These are phyloP conservation scores for Gymnorhina tibicen DNA, from an alignment of 2,113 vertebrate species.

Conservation along the genomic window DNA sequence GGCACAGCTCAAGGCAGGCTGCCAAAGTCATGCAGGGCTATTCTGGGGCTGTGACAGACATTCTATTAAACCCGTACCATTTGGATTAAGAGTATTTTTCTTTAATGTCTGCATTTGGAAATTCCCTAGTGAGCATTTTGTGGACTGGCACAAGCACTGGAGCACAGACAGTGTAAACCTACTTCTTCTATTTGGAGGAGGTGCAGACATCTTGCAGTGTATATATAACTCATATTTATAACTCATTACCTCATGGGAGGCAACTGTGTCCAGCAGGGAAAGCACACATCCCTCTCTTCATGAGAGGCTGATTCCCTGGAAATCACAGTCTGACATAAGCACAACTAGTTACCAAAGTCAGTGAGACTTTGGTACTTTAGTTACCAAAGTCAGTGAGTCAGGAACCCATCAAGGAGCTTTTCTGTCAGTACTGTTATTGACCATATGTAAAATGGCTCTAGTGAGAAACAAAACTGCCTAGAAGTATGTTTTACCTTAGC, in stretches of 20 bases:
- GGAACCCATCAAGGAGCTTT: background rate
- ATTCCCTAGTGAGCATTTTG: constrained; percentile 18
- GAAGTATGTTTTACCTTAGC: background rate
- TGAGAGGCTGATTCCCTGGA: background rate
- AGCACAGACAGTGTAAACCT: background rate
- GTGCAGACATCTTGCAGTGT: background rate
- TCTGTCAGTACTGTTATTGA: background rate
- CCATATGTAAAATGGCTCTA: background rate
- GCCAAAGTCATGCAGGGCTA: constrained; percentile 5
- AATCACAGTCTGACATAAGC: background rate
- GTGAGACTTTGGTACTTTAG: too few relatives aligned
- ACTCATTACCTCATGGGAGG: constrained; percentile 14
- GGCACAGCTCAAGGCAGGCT: background rate
- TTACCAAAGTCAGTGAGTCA: background rate
- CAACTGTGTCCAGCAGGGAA: background rate
- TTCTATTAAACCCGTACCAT: background rate
- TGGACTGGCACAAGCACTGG: background rate
- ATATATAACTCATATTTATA: constrained; percentile 45
- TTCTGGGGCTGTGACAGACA: constrained; percentile 18
- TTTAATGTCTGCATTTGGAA: constrained; percentile 48
- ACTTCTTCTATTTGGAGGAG: constrained; percentile 9
- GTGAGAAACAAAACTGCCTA: background rate
- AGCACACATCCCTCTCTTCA: background rate
- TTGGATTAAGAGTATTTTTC: background rate
- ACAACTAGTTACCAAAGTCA: background rate